A percentile compares a stretch with the other conserved stretches of the same genome.
Evolutionary conservation across 1,140 invertebrate species (phyloP).

Genomic region (Drosophila sturtevanti): DNA sequence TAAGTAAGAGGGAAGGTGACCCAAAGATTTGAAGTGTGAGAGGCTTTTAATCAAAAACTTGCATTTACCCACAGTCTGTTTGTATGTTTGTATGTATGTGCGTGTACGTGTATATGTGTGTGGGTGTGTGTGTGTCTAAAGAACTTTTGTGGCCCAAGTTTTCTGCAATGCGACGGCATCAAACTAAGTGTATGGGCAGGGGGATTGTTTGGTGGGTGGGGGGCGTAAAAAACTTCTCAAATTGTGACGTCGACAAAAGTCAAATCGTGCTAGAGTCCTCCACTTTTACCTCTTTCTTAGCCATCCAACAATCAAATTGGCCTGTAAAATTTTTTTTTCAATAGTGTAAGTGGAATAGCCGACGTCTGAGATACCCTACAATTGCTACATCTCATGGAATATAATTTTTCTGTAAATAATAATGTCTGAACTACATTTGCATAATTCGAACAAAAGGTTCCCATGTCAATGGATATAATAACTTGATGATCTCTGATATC

Average conservation of each 20-base stretch:
- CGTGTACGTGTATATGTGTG: neutral
- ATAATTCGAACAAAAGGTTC: too few species aligned
- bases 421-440: too few species aligned
- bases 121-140: conserved; percentile 40
- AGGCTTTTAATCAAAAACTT: conserved; percentile 78
- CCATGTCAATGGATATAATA: too few species aligned
- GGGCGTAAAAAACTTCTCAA: conserved; percentile 53
- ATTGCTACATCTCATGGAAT: neutral
- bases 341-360: neutral
- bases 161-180: conserved; percentile 30
- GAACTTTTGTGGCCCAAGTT: conserved; percentile 66
- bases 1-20: too few species aligned
- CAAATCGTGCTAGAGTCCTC: conserved; percentile 58
- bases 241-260: conserved; percentile 76
- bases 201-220: neutral
- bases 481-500: too few species aligned
- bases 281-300: conserved; percentile 17
- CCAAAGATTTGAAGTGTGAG: neutral
- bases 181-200: conserved; percentile 26
- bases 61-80: conserved; percentile 45
- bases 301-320: conserved; percentile 1
- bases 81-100: neutral
- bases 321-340: neutral
- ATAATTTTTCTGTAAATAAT: too few species aligned
- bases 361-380: neutral